A percentile compares a stretch with the other conserved stretches of the same genome.
Evolutionary conservation across 2,888 invertebrate genomes (phyloP).

Genomic region (Brenthis daphne): DNA sequence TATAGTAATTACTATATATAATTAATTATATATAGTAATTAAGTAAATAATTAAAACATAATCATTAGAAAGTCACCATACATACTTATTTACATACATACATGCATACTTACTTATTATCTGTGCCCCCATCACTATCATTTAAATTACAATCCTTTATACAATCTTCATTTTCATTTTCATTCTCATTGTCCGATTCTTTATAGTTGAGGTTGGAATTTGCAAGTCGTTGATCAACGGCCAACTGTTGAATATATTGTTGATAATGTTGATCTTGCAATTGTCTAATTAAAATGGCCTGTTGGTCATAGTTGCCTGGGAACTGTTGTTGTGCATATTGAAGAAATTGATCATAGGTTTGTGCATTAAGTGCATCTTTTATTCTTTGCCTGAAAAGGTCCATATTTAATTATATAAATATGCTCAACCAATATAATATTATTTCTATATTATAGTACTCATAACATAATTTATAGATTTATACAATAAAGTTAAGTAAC

Average conservation of each 20-base stretch:
- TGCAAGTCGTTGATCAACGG: conserved; percentile 72
- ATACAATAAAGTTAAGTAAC: too few species aligned
- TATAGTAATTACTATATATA: too few species aligned
- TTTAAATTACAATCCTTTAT: conserved; percentile 66
- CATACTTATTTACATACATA: too few species aligned
- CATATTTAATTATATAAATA: too few species aligned
- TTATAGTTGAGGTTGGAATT: conserved; percentile 60
- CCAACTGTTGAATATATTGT: conserved; percentile 98
- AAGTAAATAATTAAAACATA: too few species aligned
- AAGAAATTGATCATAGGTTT: conserved; percentile 92
- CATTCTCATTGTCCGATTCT: conserved; percentile 49
- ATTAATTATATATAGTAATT: too few species aligned
- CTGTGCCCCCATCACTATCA: conserved; percentile 53
- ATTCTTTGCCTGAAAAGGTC: conserved; percentile 86
- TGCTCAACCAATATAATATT: too few species aligned
- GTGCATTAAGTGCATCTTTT: conserved; percentile 97
- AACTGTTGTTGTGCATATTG: conserved; percentile 97
- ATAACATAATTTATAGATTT: too few species aligned
- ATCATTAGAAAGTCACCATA: too few species aligned
- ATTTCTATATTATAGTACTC: too few species aligned
- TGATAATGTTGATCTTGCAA: conserved; percentile 99
- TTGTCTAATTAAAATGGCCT: conserved; percentile 95
- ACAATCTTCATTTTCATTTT: conserved; percentile 55
- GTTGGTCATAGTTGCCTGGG: conserved; percentile 92
- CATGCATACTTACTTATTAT: conserved; percentile 62